phyloP scores from a whole-genome alignment of 2,888 invertebrate species.

The Minunthozetes semirufus region DNA sequence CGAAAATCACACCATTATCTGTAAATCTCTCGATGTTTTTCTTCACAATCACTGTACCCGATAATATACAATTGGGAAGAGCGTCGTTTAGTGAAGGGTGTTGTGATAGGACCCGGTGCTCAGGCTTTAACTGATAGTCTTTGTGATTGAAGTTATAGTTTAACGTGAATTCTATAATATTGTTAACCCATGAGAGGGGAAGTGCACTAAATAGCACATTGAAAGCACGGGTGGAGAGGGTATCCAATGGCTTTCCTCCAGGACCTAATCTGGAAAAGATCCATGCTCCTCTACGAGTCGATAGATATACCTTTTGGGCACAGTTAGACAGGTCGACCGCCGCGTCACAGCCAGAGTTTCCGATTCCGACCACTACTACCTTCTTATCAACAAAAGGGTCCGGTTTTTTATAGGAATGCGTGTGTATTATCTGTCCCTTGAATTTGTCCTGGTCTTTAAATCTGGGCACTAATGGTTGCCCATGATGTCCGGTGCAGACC shows the following conservation, averaged over 20 bases:
- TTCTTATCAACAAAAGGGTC: slow-evolving; percentile 45
- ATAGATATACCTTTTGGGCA: slow-evolving; percentile 46
- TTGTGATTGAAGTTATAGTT: slow-evolving; percentile 48
- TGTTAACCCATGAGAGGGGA: slow-evolving; percentile 48
- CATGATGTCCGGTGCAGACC: slow-evolving; percentile 52
- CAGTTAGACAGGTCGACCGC: no score
- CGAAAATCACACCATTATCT: no score
- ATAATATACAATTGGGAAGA: slow-evolving; percentile 50
- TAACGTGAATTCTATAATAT: slow-evolving; percentile 41
- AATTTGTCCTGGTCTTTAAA: slow-evolving; percentile 49
- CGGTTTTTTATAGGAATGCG: slow-evolving; percentile 44
- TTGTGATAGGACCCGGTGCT: slow-evolving; percentile 46
- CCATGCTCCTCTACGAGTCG: slow-evolving; percentile 52
- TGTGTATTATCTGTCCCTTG: slow-evolving; percentile 43
- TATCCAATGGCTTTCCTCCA: background rate
- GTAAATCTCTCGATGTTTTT: no score
- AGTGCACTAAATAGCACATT: slow-evolving; percentile 44
- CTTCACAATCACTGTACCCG: slow-evolving; percentile 48
- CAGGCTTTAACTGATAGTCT: slow-evolving; percentile 48
- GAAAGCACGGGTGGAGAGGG: background rate
- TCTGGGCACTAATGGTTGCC: slow-evolving; percentile 49
- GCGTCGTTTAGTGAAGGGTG: slow-evolving; percentile 50
- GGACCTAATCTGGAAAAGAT: slow-evolving; percentile 49
- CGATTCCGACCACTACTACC: slow-evolving; percentile 52
- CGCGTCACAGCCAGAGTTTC: no score